Evolutionary conservation across 1,140 invertebrate species (phyloP).

Genomic region (Pteromalus puparum): DNA sequence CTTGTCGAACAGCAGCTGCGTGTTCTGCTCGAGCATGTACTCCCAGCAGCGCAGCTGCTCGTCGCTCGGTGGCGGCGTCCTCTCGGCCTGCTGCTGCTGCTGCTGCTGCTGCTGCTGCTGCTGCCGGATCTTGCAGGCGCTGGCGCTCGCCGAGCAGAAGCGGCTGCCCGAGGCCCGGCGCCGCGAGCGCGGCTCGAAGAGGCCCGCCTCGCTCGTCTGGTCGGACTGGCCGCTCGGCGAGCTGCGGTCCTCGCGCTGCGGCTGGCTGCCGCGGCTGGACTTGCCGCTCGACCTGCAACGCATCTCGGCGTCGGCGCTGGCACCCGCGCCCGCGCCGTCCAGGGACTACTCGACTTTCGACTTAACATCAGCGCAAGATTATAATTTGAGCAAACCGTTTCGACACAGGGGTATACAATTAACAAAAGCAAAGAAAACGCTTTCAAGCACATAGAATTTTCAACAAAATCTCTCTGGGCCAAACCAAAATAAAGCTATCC

Average conservation of each 20-base stretch:
- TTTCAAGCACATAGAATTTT: too few species aligned
- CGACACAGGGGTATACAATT: too few species aligned
- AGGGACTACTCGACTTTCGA: too few species aligned
- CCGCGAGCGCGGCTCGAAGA: slow-evolving; percentile 70
- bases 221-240: slow-evolving; percentile 90
- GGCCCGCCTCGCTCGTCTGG: slow-evolving; percentile 78
- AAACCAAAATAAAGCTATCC: too few species aligned
- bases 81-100: slow-evolving; percentile 63
- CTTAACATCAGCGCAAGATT: too few species aligned
- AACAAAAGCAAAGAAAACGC: too few species aligned
- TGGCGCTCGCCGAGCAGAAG: slow-evolving; percentile 66
- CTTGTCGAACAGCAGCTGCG: slow-evolving; percentile 90
- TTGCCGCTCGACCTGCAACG: slow-evolving; percentile 46
- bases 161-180: slow-evolving; percentile 69
- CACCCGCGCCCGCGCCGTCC: too few species aligned
- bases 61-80: slow-evolving; percentile 81
- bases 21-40: slow-evolving; percentile 94
- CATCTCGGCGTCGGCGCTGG: too few species aligned
- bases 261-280: slow-evolving; percentile 40
- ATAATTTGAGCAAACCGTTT: too few species aligned
- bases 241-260: slow-evolving; percentile 77
- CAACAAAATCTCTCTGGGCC: too few species aligned
- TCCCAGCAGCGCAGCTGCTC: slow-evolving; percentile 95
- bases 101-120: slow-evolving; percentile 40
- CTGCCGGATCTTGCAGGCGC: slow-evolving; percentile 67